A percentile compares a stretch with the other conserved stretches of the same genome.
Evolutionary conservation across 2,113 vertebrate species (phyloP).

Genomic region (Lophura nycthemera): DNA sequence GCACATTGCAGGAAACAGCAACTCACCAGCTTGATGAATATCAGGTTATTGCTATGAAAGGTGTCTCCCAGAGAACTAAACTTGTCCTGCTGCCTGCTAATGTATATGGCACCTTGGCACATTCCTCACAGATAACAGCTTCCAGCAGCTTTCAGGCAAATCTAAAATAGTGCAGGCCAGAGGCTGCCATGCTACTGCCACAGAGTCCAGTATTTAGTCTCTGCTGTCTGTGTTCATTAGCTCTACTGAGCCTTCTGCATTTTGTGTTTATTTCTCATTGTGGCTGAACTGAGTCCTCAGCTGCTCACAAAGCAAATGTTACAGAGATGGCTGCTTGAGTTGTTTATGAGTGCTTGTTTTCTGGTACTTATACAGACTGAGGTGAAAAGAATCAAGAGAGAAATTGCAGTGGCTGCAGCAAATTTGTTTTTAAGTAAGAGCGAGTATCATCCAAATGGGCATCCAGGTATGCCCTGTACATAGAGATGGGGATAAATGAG

Average conservation of each 20-base stretch:
- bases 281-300: background rate
- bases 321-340: background rate
- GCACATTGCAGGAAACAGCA: background rate
- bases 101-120: background rate
- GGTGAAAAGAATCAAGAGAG: background rate
- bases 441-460: background rate
- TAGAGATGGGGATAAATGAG: background rate
- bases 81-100: background rate
- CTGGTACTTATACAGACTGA: background rate
- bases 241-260: background rate
- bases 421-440: background rate
- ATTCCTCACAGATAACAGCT: background rate
- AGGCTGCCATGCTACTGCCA: background rate
- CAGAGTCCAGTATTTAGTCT: background rate
- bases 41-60: background rate
- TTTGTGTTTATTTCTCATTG: background rate
- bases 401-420: background rate
- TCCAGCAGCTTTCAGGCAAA: background rate
- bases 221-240: background rate
- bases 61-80: background rate
- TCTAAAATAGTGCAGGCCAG: background rate
- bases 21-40: background rate
- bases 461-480: background rate
- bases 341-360: rapidly evolving
- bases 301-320: background rate